phyloP scores from a whole-genome alignment of 2,888 invertebrate species.

The Pyrrhosoma nymphula region DNA sequence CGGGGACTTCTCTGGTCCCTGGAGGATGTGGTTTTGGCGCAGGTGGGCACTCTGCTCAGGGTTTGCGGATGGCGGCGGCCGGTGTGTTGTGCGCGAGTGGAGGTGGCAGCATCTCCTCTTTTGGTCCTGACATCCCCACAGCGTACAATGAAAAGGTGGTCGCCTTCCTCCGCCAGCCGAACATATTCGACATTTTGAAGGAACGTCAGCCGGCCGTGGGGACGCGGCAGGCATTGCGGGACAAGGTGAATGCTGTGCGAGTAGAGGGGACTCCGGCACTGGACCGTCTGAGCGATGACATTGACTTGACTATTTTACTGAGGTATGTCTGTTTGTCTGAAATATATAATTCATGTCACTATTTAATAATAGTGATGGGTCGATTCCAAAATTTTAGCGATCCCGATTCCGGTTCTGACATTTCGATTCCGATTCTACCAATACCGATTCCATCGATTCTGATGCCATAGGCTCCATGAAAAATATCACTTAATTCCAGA shows the following conservation, averaged over 20 bases:
- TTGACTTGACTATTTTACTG: slow-evolving; percentile 94
- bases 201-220: slow-evolving; percentile 88
- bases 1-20: slow-evolving; percentile 63
- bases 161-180: slow-evolving; percentile 96
- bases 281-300: slow-evolving; percentile 92
- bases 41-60: slow-evolving; percentile 78
- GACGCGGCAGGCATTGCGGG: slow-evolving; percentile 87
- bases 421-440: too few relatives aligned
- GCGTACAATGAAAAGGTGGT: slow-evolving; percentile 97
- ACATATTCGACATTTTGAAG: slow-evolving; percentile 93
- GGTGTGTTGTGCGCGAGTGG: slow-evolving; percentile 75
- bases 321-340: slow-evolving; percentile 83
- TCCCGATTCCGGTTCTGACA: too few relatives aligned
- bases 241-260: slow-evolving; percentile 91
- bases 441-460: too few relatives aligned
- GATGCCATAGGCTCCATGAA: too few relatives aligned
- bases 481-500: too few relatives aligned
- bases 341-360: slow-evolving; percentile 59
- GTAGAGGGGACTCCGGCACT: slow-evolving; percentile 94
- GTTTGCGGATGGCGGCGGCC: slow-evolving; percentile 73
- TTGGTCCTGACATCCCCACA: slow-evolving; percentile 85
- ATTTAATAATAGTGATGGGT: too few relatives aligned
- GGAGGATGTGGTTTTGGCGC: slow-evolving; percentile 74
- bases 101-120: slow-evolving; percentile 71
- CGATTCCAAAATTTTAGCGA: too few relatives aligned